A percentile compares a stretch with the other conserved stretches of the same genome.
Evolutionary conservation across 2,888 invertebrate species (phyloP).

Genomic region (Phragmatobia fuliginosa): DNA sequence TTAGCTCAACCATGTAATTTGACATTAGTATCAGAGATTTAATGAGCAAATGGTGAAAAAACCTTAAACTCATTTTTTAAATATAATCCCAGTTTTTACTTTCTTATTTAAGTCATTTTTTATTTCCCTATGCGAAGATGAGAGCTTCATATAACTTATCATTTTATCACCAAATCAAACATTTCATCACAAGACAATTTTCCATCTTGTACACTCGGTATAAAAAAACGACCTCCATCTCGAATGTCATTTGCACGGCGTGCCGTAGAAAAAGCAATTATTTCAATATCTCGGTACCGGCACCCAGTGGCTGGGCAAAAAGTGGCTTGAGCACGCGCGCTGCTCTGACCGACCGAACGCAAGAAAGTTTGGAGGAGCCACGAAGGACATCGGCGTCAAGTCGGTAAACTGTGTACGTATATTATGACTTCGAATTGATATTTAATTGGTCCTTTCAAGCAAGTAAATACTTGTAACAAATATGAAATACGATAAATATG

Average conservation of each 20-base stretch:
- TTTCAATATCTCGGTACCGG: conserved; percentile 83
- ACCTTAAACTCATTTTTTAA: too few relatives aligned
- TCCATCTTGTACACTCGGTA: conserved; percentile 71
- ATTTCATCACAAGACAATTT: conserved; percentile 81
- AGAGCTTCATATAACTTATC: conserved; percentile 34
- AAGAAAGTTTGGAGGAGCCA: conserved; percentile 77
- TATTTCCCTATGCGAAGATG: not conserved
- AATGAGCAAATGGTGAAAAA: too few relatives aligned
- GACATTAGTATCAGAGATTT: too few relatives aligned
- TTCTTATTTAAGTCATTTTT: not conserved
- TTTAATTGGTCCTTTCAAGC: conserved; percentile 32
- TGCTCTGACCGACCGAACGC: conserved; percentile 65
- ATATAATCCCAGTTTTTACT: too few relatives aligned
- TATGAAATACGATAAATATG: too few relatives aligned
- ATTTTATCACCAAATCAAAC: conserved; percentile 68
- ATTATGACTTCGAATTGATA: conserved; percentile 34
- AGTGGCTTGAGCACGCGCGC: conserved; percentile 80
- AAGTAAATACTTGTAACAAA: conserved; percentile 22
- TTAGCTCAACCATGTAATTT: too few relatives aligned
- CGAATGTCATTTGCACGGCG: conserved; percentile 86
- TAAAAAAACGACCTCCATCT: conserved; percentile 85
- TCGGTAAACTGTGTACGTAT: conserved; percentile 46
- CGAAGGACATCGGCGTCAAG: conserved; percentile 65
- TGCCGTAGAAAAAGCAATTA: conserved; percentile 86
- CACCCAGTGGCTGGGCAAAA: conserved; percentile 75